A percentile compares a stretch with the other conserved stretches of the same genome.
phyloP scores from a whole-genome alignment of 2,113 vertebrate species.

The Psittacula cyanocephala region DNA sequence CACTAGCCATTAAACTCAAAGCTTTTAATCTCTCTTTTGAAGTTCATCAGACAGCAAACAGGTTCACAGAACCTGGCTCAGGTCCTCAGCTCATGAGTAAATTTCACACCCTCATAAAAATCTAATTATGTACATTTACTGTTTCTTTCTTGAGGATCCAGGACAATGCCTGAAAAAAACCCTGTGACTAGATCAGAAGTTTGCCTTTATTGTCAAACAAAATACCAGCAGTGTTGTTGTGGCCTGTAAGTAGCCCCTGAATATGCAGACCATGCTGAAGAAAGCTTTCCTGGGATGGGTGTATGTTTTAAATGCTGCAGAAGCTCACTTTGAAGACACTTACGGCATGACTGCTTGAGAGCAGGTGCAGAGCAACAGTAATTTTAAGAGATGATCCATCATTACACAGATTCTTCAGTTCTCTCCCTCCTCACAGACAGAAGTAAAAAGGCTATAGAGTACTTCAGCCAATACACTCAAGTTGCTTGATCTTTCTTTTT shows the following conservation, averaged over 20 bases:
- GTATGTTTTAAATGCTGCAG: background rate
- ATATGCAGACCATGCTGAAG: background rate
- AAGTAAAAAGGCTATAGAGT: background rate
- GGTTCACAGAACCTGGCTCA: background rate
- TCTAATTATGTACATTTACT: background rate
- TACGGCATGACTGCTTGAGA: background rate
- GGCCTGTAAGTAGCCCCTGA: background rate
- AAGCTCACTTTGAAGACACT: background rate
- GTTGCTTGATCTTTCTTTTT: background rate
- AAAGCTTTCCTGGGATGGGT: background rate
- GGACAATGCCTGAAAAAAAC: background rate
- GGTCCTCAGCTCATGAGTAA: background rate
- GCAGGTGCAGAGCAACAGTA: background rate
- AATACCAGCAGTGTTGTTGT: background rate
- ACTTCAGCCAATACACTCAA: background rate
- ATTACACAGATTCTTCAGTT: background rate
- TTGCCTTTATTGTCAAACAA: background rate
- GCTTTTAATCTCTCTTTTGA: background rate
- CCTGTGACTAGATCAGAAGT: background rate
- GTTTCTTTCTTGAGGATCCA: background rate
- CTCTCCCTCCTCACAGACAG: background rate
- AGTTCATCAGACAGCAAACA: background rate
- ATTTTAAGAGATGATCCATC: background rate
- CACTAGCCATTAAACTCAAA: background rate
- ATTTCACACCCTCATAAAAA: background rate